A percentile compares a stretch with the other conserved stretches of the same genome.
phyloP scores from a whole-genome alignment of 2,888 invertebrate genomes.

The Tinea pellionella region DNA sequence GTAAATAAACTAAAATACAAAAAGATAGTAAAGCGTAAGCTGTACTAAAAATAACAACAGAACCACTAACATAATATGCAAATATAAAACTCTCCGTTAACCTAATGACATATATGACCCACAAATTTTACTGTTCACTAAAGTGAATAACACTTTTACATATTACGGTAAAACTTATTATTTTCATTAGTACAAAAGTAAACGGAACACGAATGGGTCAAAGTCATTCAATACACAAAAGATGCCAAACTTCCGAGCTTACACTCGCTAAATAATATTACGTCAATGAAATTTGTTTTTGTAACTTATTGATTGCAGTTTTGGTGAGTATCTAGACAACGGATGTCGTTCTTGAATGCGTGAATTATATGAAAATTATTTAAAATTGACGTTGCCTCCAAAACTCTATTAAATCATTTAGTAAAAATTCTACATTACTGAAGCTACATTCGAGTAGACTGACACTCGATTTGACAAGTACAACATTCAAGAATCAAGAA shows the following conservation, averaged over 20 bases:
- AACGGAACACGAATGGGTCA: constrained; percentile 52
- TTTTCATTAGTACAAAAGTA: constrained; percentile 43
- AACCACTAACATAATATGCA: constrained; percentile 25
- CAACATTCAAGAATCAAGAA: too few relatives aligned
- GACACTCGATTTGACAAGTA: too few relatives aligned
- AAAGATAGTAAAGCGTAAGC: background rate
- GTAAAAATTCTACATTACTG: too few relatives aligned
- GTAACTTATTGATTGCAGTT: too few relatives aligned
- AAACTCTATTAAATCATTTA: too few relatives aligned
- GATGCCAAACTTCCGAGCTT: background rate
- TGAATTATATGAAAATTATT: too few relatives aligned
- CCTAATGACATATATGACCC: constrained; percentile 58
- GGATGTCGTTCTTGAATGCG: too few relatives aligned
- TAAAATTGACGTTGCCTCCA: too few relatives aligned
- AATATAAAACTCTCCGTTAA: constrained; percentile 51
- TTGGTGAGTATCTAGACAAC: too few relatives aligned
- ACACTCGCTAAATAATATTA: background rate
- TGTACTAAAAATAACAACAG: background rate
- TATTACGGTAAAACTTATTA: constrained; percentile 51
- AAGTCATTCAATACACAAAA: constrained; percentile 35
- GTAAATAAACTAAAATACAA: background rate
- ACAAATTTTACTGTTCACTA: constrained; percentile 44
- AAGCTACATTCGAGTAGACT: too few relatives aligned
- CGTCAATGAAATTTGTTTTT: background rate
- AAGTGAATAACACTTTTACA: constrained; percentile 41